phyloP scores from a whole-genome alignment of 2,888 invertebrate species.

The Agrochola litura region DNA sequence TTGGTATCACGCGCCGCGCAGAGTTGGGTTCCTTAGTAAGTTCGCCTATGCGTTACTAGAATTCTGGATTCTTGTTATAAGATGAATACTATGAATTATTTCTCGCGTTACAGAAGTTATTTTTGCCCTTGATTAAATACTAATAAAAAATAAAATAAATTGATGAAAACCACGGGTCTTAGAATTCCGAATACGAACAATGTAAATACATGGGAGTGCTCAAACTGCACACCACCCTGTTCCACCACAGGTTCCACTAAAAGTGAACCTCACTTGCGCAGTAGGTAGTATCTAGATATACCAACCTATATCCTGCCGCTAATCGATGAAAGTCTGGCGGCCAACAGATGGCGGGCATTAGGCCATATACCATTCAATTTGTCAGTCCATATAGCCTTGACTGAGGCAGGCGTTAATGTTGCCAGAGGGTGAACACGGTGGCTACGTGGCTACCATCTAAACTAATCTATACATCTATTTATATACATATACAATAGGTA shows the following conservation, averaged over 20 bases:
- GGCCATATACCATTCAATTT: slow-evolving; percentile 23
- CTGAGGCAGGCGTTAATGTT: slow-evolving; percentile 8
- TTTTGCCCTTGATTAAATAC: not conserved
- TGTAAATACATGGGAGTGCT: not conserved
- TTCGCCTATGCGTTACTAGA: not conserved
- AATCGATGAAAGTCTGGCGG: slow-evolving; percentile 12
- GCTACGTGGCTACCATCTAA: not conserved
- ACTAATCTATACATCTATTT: too few relatives aligned
- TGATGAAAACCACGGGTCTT: not conserved
- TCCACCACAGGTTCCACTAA: not conserved
- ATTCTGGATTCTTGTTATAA: not conserved
- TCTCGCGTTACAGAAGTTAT: not conserved
- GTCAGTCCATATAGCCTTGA: not conserved
- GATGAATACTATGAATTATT: not conserved
- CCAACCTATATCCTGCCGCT: not conserved
- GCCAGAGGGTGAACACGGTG: not conserved
- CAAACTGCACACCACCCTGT: not conserved
- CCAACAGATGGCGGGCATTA: slow-evolving; percentile 38
- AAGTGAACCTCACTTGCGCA: slow-evolving; percentile 6
- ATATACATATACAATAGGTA: too few relatives aligned
- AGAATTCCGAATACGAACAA: not conserved
- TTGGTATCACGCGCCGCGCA: not conserved
- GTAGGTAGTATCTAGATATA: not conserved
- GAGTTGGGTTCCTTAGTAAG: too few relatives aligned
- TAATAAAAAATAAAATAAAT: not conserved